Evolutionary conservation across 2,888 invertebrate genomes (phyloP).

Genomic region (Dermolepida albohirtum): DNA sequence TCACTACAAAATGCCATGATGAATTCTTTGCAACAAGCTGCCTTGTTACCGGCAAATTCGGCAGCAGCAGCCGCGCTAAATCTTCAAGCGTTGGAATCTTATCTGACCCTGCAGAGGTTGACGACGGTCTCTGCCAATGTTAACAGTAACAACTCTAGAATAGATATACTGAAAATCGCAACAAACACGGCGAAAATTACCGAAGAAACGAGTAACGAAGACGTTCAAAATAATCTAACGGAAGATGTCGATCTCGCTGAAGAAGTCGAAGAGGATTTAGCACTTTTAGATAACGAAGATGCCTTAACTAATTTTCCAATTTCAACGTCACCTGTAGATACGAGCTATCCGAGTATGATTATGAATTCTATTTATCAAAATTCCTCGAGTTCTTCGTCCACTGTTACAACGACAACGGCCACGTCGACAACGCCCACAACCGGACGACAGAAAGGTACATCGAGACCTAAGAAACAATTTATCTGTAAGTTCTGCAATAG

Average conservation of each 20-base stretch:
- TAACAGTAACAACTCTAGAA: slow-evolving; percentile 66
- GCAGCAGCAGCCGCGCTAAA: slow-evolving; percentile 88
- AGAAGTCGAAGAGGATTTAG: slow-evolving; percentile 80
- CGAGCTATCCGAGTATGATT: slow-evolving; percentile 77
- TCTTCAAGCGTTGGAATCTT: slow-evolving; percentile 87
- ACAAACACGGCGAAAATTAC: slow-evolving; percentile 64
- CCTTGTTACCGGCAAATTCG: slow-evolving; percentile 83
- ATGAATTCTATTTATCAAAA: slow-evolving; percentile 77
- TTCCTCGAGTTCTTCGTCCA: slow-evolving; percentile 63
- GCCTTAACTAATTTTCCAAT: slow-evolving; percentile 68
- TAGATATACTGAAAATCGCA: slow-evolving; percentile 77
- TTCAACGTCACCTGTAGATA: slow-evolving; percentile 72
- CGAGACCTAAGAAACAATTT: slow-evolving; percentile 94
- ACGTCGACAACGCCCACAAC: slow-evolving; percentile 63
- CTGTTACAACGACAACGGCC: slow-evolving; percentile 61
- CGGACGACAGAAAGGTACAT: slow-evolving; percentile 38
- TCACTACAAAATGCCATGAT: slow-evolving; percentile 88
- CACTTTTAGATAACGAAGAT: slow-evolving; percentile 81
- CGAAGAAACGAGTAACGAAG: slow-evolving; percentile 58
- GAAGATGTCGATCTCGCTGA: slow-evolving; percentile 78
- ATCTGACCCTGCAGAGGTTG: slow-evolving; percentile 84
- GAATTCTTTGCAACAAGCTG: slow-evolving; percentile 86
- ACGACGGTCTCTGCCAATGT: slow-evolving; percentile 73
- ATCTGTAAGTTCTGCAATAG: slow-evolving; percentile 98
- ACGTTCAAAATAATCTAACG: slow-evolving; percentile 60